phyloP scores from a whole-genome alignment of 2,797 vertebrate species.

The Halcyon leucocephala region DNA sequence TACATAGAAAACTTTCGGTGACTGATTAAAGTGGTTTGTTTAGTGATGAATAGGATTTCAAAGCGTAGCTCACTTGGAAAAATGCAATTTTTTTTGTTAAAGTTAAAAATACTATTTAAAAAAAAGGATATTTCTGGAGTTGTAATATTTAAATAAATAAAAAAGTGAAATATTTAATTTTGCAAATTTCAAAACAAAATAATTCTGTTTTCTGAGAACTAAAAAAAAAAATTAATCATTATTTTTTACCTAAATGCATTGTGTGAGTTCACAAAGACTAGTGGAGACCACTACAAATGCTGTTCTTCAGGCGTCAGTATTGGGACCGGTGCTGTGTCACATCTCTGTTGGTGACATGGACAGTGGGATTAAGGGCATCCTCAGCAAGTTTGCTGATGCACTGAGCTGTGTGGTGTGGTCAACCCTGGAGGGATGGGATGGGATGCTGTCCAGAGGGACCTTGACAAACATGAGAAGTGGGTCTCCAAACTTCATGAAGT shows the following conservation, averaged over 20 bases:
- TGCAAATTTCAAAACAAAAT: not conserved
- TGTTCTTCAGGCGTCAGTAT: not conserved
- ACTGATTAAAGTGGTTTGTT: not conserved
- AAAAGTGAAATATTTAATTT: not conserved
- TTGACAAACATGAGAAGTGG: not conserved
- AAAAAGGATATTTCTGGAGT: not conserved
- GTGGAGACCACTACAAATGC: not conserved
- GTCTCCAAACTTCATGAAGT: not conserved
- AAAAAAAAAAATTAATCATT: not conserved
- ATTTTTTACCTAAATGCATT: not conserved
- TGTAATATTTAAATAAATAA: not conserved
- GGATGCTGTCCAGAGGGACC: not conserved
- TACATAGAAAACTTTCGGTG: not conserved
- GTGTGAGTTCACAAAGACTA: not conserved
- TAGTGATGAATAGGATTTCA: not conserved
- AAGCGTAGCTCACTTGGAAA: not conserved
- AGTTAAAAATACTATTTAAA: not conserved
- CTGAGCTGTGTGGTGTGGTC: not conserved
- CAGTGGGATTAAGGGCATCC: not conserved
- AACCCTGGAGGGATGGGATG: not conserved
- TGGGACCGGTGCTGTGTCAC: not conserved
- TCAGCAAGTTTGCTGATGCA: not conserved
- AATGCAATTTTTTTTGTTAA: not conserved
- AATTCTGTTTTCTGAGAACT: not conserved
- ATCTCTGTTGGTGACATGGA: not conserved